A percentile compares a stretch with the other conserved stretches of the same genome.
Conservation (phyloP, 2,113 vertebrate genomes). For the Mugil cephalus region DNA sequence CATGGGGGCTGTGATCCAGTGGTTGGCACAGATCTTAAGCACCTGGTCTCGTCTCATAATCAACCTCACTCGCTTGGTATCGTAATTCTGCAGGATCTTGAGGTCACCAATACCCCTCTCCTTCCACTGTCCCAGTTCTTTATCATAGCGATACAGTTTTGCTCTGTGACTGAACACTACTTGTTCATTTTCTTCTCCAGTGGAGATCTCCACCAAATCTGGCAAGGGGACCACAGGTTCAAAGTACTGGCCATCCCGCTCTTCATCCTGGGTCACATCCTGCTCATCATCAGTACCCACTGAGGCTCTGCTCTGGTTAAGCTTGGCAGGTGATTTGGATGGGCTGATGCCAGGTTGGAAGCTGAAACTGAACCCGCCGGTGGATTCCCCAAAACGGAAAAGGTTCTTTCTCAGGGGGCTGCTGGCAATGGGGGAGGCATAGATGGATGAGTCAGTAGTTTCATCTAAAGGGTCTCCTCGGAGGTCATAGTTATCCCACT, state of each 20-base stretch:
- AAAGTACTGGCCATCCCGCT: constrained; percentile 95
- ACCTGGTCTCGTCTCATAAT: constrained; percentile 99
- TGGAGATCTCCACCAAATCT: constrained; percentile 92
- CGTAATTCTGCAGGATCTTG: constrained; percentile 93
- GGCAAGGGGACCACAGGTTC: constrained; percentile 96
- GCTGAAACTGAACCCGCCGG: constrained; percentile 94
- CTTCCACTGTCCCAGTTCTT: constrained; percentile 93
- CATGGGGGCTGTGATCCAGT: constrained; percentile 91
- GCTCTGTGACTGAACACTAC: constrained; percentile 96
- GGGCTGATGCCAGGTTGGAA: constrained; percentile 96
- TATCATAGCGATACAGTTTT: constrained; percentile 96
- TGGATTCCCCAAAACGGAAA: constrained; percentile 96
- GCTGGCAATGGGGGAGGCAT: constrained; percentile 88
- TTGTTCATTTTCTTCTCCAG: constrained; percentile 96
- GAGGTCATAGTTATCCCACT: constrained; percentile 96
- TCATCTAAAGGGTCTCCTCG: constrained; percentile 89
- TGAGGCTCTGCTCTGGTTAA: constrained; percentile 92
- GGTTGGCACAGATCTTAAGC: constrained; percentile 97
- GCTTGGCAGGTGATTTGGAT: constrained; percentile 92
- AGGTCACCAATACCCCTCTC: constrained; percentile 97
- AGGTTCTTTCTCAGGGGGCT: constrained; percentile 92
- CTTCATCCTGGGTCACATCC: constrained; percentile 92
- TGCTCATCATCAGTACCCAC: constrained; percentile 94
- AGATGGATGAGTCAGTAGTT: constrained; percentile 88
- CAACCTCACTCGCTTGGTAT: constrained; percentile 91